Conservation (phyloP, 2,888 invertebrate species). For the Dysmachus trigonus region DNA sequence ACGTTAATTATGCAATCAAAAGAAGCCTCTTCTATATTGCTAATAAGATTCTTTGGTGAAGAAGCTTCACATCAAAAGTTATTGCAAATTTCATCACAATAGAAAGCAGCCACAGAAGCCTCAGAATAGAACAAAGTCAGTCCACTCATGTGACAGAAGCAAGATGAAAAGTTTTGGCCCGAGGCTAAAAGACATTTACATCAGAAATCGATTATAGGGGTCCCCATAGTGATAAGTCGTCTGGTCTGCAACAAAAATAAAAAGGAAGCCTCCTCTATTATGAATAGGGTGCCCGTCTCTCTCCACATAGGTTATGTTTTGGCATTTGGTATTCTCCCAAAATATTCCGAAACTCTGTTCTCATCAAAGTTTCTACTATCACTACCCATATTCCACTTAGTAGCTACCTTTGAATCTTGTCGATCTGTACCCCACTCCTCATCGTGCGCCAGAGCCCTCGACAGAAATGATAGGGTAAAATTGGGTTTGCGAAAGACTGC, state of each 20-base stretch:
- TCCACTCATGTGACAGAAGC: neutral
- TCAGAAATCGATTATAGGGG: neutral
- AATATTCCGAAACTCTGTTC: neutral
- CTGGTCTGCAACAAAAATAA: neutral
- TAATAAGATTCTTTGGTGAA: neutral
- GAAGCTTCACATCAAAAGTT: neutral
- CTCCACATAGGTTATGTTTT: neutral
- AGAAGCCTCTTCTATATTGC: neutral
- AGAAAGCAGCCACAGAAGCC: neutral
- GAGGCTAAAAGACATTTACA: neutral
- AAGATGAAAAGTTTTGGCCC: neutral
- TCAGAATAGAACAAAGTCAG: neutral
- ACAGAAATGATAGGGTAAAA: neutral
- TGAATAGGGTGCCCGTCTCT: neutral
- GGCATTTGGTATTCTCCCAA: neutral
- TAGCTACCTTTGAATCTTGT: neutral
- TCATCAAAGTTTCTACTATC: neutral
- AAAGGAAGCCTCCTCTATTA: neutral
- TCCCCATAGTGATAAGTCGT: neutral
- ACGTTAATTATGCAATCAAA: neutral
- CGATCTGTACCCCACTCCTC: neutral
- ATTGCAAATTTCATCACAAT: neutral
- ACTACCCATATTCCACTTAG: neutral
- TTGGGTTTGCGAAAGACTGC: neutral
- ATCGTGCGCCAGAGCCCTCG: neutral